These are phyloP conservation scores for Drosophila insularis DNA, from an alignment of 1,140 invertebrate species.

Conservation along the genomic window DNA sequence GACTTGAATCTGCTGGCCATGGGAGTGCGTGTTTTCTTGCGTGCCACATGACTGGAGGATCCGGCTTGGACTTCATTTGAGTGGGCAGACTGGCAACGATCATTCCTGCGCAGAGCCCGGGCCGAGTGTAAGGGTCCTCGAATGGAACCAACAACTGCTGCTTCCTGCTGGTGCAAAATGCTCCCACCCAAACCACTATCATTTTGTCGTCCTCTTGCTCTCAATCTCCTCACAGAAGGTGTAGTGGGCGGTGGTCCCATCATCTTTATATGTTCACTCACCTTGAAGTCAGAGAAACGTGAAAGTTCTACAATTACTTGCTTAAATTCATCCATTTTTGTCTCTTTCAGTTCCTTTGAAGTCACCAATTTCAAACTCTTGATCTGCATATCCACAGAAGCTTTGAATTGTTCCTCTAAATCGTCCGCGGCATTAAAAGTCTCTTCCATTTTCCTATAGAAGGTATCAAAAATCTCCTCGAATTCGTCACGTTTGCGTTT, in stretches of 20 bases:
- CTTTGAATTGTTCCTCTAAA: constrained; percentile 42
- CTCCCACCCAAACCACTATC: constrained; percentile 63
- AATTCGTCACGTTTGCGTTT: constrained; percentile 70
- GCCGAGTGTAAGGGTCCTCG: constrained; percentile 74
- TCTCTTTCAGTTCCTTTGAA: constrained; percentile 53
- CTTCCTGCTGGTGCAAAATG: background rate
- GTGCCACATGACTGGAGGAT: constrained; percentile 42
- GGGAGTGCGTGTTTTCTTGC: constrained; percentile 76
- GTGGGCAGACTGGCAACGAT: constrained; percentile 65
- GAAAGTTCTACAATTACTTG: constrained; percentile 35
- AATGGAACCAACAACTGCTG: constrained; percentile 27
- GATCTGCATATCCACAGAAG: constrained; percentile 40
- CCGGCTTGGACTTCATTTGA: constrained; percentile 14
- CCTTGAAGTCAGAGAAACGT: constrained; percentile 55
- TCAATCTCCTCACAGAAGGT: constrained; percentile 13
- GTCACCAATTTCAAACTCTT: constrained; percentile 36
- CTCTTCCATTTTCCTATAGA: constrained; percentile 63
- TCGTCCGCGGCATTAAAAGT: constrained; percentile 47
- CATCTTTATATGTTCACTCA: constrained; percentile 56
- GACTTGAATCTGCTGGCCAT: constrained; percentile 64
- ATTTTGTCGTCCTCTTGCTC: constrained; percentile 48
- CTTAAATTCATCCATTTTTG: constrained; percentile 52
- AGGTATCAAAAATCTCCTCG: constrained; percentile 72
- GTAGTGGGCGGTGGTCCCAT: constrained; percentile 35
- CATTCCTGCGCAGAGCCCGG: constrained; percentile 49